Evolutionary conservation across 2,888 invertebrate genomes (phyloP), one percentile per base, ranked within the genome.

Genomic region (Latheticus oryzae): DNA sequence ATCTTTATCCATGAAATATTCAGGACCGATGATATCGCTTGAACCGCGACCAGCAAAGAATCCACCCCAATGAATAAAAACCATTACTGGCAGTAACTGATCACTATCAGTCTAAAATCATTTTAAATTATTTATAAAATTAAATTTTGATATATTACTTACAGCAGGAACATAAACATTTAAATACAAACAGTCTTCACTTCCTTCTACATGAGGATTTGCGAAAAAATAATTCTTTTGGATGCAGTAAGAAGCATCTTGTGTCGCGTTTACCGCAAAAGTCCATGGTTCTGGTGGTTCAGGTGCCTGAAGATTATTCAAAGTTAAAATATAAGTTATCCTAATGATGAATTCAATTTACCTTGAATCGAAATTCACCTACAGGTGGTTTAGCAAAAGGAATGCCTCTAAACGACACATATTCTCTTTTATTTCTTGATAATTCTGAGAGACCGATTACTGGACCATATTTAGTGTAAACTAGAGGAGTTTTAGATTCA

Each of bases 21-120:
- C 79, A 0, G 83, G 82, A 3, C 83, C 83, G 12, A 77, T 69
- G 3, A 79, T 50, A 4, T 66, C 62, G 7, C 80, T 81, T 13
- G 73, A 73, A 0, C 80, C 76, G 1, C 76, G 71, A 5, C 83
- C 83, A 5, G 79, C 74, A 61, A 83, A 80, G 67, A 79, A 83
- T 7, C 80, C 83, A 0, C 83, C 83, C 16, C 81, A 83, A 66
- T 81, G 80, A 47, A 83, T 80, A 53, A 80, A 82, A 1, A 83
- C 78, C 79, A 83, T 80, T 0, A 83, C 82, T 0, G 82, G 80
- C 2, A 67, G 26, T 12, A 37, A 28, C 1, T 24, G 37, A 11
- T 9, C 19, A 8, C n/a, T 5, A 2, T 33, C 37, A 19, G 21
- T 21, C 37, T 37, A 23, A 24, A 17, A 5, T 19, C 12, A 4